A percentile compares a stretch with the other conserved stretches of the same genome.
These are phyloP conservation scores for Palythoa caribaeorum DNA, from an alignment of 92 coral and sea anemone genomes.

Conservation along the genomic window DNA sequence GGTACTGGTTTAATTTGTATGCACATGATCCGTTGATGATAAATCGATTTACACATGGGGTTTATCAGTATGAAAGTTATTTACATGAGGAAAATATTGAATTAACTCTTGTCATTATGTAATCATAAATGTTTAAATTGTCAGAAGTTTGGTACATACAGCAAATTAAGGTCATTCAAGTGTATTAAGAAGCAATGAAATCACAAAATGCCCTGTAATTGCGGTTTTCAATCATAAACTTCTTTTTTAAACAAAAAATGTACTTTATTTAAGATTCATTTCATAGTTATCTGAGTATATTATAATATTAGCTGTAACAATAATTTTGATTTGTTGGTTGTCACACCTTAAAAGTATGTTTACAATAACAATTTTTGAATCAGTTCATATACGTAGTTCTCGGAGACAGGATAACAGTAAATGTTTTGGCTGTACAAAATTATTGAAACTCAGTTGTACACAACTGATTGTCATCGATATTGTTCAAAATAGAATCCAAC, in stretches of 20 bases:
- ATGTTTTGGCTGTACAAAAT: conserved; percentile 7
- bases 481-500: conserved; percentile 29
- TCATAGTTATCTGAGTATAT: background rate
- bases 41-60: too few relatives aligned
- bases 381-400: background rate
- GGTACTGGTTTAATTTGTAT: too few relatives aligned
- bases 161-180: conserved; percentile 29
- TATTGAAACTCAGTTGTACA: conserved; percentile 29
- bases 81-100: too few relatives aligned
- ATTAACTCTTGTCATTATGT: background rate
- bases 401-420: background rate
- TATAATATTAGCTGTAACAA: conserved; percentile 16
- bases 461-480: background rate
- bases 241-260: background rate
- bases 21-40: too few relatives aligned
- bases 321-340: conserved; percentile 8
- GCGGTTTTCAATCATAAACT: background rate
- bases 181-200: conserved; percentile 29
- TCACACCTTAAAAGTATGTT: conserved; percentile 24
- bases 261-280: background rate
- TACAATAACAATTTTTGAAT: background rate
- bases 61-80: too few relatives aligned
- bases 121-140: conserved; percentile 23
- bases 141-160: conserved; percentile 36
- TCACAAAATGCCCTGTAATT: conserved; percentile 19